Evolutionary conservation across 2,888 invertebrate species (phyloP).

Genomic region (Pyrrhosoma nymphula): DNA sequence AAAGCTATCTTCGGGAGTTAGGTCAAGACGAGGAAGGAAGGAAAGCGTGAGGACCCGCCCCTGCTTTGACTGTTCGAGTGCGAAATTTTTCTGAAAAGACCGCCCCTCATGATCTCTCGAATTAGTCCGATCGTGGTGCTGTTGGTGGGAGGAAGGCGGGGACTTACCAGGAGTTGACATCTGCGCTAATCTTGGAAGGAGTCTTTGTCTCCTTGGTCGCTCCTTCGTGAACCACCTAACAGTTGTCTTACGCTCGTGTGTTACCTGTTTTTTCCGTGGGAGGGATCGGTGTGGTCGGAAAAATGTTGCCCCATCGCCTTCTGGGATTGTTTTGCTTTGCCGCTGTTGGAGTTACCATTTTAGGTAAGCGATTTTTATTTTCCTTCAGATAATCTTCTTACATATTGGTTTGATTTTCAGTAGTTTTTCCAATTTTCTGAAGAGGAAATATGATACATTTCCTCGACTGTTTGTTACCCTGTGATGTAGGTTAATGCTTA

Average conservation of each 20-base stretch:
- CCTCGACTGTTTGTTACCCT: too few species aligned
- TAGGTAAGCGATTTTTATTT: neutral
- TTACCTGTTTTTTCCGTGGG: neutral
- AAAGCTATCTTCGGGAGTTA: neutral
- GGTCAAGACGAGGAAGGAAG: neutral
- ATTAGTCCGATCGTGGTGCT: neutral
- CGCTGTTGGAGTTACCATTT: neutral
- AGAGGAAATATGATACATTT: too few species aligned
- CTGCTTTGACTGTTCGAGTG: neutral
- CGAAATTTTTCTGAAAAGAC: neutral
- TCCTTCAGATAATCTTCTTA: neutral
- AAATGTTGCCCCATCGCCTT: neutral
- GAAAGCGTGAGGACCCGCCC: neutral
- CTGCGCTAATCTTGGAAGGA: neutral
- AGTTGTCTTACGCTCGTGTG: neutral
- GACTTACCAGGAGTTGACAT: neutral
- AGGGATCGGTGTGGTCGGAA: neutral
- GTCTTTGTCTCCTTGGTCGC: neutral
- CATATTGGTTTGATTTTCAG: neutral
- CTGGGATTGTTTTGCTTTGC: neutral
- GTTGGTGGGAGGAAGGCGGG: neutral
- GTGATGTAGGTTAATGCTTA: too few species aligned
- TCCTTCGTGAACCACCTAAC: neutral
- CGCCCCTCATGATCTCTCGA: neutral
- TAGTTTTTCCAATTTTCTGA: too few species aligned